Evolutionary conservation across 2,113 vertebrate species (phyloP).

Genomic region (Psilopogon haemacephalus): DNA sequence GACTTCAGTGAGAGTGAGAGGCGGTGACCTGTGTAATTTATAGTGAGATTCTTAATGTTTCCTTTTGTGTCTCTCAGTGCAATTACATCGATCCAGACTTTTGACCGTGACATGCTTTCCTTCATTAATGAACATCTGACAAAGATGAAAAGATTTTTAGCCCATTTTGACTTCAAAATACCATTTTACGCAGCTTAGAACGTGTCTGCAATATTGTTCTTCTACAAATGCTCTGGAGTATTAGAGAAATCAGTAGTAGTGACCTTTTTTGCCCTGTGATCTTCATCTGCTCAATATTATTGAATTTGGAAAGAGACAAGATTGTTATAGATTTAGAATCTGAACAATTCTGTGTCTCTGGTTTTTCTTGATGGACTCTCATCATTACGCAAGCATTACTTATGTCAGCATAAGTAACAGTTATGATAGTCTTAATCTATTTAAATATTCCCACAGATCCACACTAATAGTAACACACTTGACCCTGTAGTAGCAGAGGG

Average conservation of each 20-base stretch:
- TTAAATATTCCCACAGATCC: background rate
- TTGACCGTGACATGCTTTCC: background rate
- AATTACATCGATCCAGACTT: background rate
- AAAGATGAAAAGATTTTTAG: background rate
- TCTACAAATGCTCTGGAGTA: background rate
- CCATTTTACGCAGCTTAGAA: background rate
- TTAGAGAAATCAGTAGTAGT: background rate
- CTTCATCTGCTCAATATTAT: background rate
- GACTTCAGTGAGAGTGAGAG: background rate
- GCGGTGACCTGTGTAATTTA: background rate
- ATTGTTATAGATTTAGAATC: background rate
- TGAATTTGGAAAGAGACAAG: background rate
- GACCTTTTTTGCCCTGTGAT: background rate
- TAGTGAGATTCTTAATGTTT: background rate
- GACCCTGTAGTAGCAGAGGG: background rate
- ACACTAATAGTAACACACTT: background rate
- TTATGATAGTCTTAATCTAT: background rate
- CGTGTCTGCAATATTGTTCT: background rate
- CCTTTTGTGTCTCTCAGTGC: background rate
- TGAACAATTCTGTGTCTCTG: fast-evolving
- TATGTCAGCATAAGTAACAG: background rate
- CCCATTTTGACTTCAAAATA: background rate
- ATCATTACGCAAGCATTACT: background rate
- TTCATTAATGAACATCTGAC: background rate
- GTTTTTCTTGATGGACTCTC: background rate